Percentiles rank a stretch among this genome's conserved stretches.
Conservation (phyloP, 2,113 vertebrate species). For the Ammodytes dubius region DNA sequence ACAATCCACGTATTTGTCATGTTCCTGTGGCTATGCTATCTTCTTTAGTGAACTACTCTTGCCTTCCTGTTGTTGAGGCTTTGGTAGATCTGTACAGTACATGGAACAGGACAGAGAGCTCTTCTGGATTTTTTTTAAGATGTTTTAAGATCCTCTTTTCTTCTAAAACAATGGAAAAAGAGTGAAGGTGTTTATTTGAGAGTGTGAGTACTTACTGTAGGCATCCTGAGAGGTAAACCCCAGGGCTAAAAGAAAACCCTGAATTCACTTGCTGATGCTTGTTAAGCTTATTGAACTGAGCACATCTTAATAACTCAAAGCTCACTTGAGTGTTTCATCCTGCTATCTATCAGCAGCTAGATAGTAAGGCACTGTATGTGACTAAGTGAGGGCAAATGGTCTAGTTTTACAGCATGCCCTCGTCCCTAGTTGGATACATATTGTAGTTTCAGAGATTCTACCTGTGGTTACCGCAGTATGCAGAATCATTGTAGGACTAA, state of each 20-base stretch:
- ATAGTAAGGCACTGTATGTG: neutral
- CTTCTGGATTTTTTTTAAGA: too few relatives aligned
- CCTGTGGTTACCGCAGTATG: conserved; percentile 15
- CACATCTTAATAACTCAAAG: neutral
- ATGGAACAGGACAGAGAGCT: too few relatives aligned
- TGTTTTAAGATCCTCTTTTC: too few relatives aligned
- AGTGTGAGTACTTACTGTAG: neutral
- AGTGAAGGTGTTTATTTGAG: neutral
- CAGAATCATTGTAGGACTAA: conserved; percentile 28
- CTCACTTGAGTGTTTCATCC: neutral
- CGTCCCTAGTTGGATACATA: too few relatives aligned
- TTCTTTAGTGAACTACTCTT: too few relatives aligned
- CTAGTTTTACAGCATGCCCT: too few relatives aligned
- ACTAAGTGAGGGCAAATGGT: neutral
- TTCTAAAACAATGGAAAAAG: neutral
- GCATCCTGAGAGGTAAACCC: neutral
- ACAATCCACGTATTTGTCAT: too few relatives aligned
- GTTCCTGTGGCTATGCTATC: too few relatives aligned
- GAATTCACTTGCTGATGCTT: neutral
- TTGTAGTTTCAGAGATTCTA: too few relatives aligned
- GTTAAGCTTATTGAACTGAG: neutral
- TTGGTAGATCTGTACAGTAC: too few relatives aligned
- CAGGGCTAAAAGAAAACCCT: neutral
- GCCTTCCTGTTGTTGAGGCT: too few relatives aligned
- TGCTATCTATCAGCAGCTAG: neutral